Conservation (phyloP, 2,888 invertebrate species). For the Strigamia maritima region DNA sequence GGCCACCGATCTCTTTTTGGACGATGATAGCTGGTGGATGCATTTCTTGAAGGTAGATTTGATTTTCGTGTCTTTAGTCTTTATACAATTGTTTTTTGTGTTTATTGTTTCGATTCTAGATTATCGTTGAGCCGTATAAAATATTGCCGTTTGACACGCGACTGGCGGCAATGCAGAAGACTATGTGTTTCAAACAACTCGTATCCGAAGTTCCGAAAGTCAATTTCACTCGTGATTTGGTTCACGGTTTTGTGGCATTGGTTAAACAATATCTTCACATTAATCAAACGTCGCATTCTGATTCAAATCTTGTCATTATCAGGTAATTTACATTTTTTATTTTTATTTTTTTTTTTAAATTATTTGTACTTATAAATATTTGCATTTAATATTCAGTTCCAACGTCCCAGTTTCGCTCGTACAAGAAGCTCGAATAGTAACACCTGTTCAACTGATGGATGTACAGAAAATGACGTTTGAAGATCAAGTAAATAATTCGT, state of each 20-base stretch:
- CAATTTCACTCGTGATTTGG: not conserved
- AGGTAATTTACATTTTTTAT: not conserved
- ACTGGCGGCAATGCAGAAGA: constrained; percentile 44
- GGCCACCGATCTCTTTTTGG: constrained; percentile 3
- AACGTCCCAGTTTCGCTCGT: not conserved
- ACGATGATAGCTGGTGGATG: constrained; percentile 27
- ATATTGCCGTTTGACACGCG: constrained; percentile 43
- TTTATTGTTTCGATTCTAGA: not conserved
- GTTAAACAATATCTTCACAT: not conserved
- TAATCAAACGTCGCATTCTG: not conserved
- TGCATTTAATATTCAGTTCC: not conserved
- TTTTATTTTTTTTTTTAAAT: too few species aligned
- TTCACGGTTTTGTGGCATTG: not conserved
- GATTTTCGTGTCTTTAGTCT: too few species aligned
- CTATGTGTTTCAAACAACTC: constrained; percentile 44
- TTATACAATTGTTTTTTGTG: not conserved
- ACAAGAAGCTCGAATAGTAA: not conserved
- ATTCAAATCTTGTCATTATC: not conserved
- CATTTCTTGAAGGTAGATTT: constrained; percentile 1
- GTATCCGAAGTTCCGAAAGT: constrained; percentile 43
- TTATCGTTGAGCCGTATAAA: constrained; percentile 39
- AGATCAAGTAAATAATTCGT: not conserved
- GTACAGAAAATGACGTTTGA: not conserved
- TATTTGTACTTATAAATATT: too few species aligned
- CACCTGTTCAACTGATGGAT: not conserved